phyloP scores from a whole-genome alignment of 2,797 vertebrate species.

The Parauchenoglanis ngamensis region DNA sequence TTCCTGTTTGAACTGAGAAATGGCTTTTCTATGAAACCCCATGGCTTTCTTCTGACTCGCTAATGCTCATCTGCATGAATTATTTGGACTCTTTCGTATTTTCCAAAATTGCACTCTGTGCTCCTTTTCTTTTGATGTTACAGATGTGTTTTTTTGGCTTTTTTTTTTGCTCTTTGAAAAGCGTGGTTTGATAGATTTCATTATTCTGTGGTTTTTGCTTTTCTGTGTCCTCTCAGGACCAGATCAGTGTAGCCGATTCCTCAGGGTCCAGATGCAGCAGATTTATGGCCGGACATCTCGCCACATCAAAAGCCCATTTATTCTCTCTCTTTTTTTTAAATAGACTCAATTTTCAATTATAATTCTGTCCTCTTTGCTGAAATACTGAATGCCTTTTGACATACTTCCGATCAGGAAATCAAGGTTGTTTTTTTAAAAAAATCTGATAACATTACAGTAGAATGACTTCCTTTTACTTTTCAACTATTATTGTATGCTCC shows the following conservation, averaged over 20 bases:
- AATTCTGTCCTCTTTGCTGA: conserved; percentile 36
- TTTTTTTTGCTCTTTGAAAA: conserved; percentile 70
- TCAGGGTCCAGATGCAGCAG: conserved; percentile 39
- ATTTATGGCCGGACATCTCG: conserved; percentile 49
- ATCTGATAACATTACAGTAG: neutral
- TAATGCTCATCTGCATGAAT: conserved; percentile 65
- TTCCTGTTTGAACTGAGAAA: conserved; percentile 73
- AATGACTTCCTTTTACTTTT: neutral
- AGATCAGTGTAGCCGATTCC: conserved; percentile 56
- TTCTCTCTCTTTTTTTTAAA: conserved; percentile 2
- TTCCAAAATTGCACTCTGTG: conserved; percentile 69
- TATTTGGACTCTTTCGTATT: conserved; percentile 60
- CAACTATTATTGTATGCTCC: neutral
- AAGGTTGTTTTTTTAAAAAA: neutral
- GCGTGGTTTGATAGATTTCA: conserved; percentile 66
- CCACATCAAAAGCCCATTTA: conserved; percentile 55
- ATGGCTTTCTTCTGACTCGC: conserved; percentile 50
- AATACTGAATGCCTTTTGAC: neutral
- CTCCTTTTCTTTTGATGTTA: conserved; percentile 55
- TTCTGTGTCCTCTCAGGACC: conserved; percentile 62
- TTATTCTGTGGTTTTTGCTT: conserved; percentile 63
- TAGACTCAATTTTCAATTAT: conserved; percentile 20
- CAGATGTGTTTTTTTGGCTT: conserved; percentile 41
- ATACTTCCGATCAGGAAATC: conserved; percentile 10
- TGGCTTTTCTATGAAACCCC: conserved; percentile 68